Evolutionary conservation across 1,140 invertebrate species (phyloP), one percentile per base, ranked within the genome.

Genomic region (Coptotermes formosanus): DNA sequence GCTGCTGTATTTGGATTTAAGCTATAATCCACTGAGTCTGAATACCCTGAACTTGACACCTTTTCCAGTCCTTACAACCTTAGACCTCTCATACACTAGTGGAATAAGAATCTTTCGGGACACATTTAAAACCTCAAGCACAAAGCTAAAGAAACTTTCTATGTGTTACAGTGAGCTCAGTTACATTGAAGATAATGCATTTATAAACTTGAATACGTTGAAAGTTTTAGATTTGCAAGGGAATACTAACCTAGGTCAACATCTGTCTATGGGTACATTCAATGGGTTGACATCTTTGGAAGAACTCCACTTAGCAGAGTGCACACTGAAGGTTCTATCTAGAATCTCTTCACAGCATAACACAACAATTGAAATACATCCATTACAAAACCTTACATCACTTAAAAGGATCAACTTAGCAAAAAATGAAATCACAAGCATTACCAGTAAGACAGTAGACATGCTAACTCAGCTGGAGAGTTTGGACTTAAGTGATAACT

Each of bases 1-100:
- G n/a, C 82, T 94, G 16, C 87, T 90, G 23, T 91, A 93, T 88
- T 87, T 94, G 38, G 93, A 94, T 87, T 83, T 94, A 8, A 93
- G 93, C 52, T 91, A 90, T 85, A 93, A 93, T 64, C 89, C 0
- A 55, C 89, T 4, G 88, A 90, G 11, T 81, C 38, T 19, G 86
- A 88, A 52, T 86, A 89, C 1, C 81, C 88, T 44, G 88, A 88
- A 43, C 82, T 89, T 25, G 84, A 90, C 0, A 90, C 90, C 43
- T 90, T n/a, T 64, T 19, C 25, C 59, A 23, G 19, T 7, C 21
- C 59, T 64, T 64, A n/a, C 19, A 64, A 64, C 19, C 59, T 64
- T 64, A 64, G 59, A 64, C 25, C 59, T 64, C 19, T 64, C 59
- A 23, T 64, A 19, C 21, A 64, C 59, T 23, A 21, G 4, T 21